phyloP scores from a whole-genome alignment of 2,797 vertebrate genomes.

The Fistularia tabacaria region DNA sequence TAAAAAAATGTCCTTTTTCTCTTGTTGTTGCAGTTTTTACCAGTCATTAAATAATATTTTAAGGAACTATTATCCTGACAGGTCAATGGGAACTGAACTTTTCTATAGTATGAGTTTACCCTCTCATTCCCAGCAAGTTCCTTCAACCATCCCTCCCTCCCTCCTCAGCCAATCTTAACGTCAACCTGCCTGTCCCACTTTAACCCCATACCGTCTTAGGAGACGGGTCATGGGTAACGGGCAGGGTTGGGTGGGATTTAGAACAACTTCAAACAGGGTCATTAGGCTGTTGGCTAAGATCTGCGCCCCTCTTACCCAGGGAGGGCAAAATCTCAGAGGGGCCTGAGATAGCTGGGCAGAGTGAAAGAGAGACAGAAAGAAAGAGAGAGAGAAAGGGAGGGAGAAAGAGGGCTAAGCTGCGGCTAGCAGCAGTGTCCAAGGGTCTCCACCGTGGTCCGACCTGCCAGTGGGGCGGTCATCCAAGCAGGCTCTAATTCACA shows the following conservation, averaged over 20 bases:
- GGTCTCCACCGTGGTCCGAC: slow-evolving; percentile 90
- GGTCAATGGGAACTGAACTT: background rate
- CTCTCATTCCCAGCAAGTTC: slow-evolving; percentile 14
- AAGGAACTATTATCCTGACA: too few relatives aligned
- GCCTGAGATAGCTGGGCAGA: slow-evolving; percentile 56
- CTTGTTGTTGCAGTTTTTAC: too few relatives aligned
- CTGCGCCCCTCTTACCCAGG: slow-evolving; percentile 63
- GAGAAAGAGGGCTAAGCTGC: slow-evolving; percentile 58
- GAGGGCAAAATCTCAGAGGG: slow-evolving; percentile 62
- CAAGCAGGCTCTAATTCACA: slow-evolving; percentile 92
- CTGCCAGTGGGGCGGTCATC: slow-evolving; percentile 89
- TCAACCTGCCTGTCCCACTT: slow-evolving; percentile 67
- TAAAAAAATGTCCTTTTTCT: slow-evolving; percentile 16
- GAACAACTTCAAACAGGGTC: slow-evolving; percentile 74
- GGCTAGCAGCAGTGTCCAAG: slow-evolving; percentile 85
- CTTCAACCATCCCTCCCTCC: slow-evolving; percentile 45
- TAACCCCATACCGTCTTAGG: slow-evolving; percentile 67
- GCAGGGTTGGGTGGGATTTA: slow-evolving; percentile 68
- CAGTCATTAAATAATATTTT: background rate
- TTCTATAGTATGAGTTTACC: slow-evolving; percentile 20
- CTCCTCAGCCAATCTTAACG: slow-evolving; percentile 88
- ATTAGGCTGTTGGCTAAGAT: slow-evolving; percentile 76
- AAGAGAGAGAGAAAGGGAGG: slow-evolving; percentile 29
- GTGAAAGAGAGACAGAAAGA: slow-evolving; percentile 31
- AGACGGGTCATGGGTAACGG: slow-evolving; percentile 72